These are phyloP conservation scores for Prostheceraeus crozeri DNA, from an alignment of 2,888 invertebrate species.

Conservation along the genomic window DNA sequence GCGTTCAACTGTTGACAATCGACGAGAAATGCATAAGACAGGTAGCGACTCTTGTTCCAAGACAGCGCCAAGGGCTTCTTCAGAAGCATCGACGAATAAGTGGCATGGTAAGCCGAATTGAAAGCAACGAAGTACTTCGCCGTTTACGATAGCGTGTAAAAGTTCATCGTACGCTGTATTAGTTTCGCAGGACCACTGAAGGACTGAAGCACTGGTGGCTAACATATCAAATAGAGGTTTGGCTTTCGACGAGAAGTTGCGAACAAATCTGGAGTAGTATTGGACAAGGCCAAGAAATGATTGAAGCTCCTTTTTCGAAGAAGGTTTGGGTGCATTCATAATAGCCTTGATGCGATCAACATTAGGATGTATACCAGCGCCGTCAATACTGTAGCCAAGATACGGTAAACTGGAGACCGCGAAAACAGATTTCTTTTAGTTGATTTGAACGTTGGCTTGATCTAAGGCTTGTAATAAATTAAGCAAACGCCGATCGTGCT, in stretches of 20 bases:
- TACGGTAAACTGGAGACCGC: not conserved
- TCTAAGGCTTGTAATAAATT: not conserved
- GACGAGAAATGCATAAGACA: not conserved
- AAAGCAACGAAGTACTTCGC: conserved; percentile 17
- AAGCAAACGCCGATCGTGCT: conserved; percentile 1
- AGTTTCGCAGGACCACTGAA: not conserved
- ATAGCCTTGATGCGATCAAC: not conserved
- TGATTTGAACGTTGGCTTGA: conserved; percentile 11
- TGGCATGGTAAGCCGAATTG: not conserved
- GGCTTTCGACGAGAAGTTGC: conserved; percentile 1
- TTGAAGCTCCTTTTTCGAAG: not conserved
- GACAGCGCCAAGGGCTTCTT: conserved; percentile 15
- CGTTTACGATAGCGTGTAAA: conserved; percentile 10
- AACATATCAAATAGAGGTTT: conserved; percentile 18
- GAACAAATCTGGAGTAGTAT: conserved; percentile 25
- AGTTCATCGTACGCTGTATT: conserved; percentile 13
- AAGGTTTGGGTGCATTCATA: conserved; percentile 3
- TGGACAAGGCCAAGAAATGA: not conserved
- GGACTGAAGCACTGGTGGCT: too few species aligned
- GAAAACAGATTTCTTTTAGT: conserved; percentile 3
- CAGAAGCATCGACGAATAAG: conserved; percentile 5
- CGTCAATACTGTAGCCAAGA: not conserved
- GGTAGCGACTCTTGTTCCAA: conserved; percentile 17
- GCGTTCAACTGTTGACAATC: conserved; percentile 4
- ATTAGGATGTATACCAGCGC: not conserved